Conservation (phyloP, 2,888 invertebrate species). For the Megamerina dolium region DNA sequence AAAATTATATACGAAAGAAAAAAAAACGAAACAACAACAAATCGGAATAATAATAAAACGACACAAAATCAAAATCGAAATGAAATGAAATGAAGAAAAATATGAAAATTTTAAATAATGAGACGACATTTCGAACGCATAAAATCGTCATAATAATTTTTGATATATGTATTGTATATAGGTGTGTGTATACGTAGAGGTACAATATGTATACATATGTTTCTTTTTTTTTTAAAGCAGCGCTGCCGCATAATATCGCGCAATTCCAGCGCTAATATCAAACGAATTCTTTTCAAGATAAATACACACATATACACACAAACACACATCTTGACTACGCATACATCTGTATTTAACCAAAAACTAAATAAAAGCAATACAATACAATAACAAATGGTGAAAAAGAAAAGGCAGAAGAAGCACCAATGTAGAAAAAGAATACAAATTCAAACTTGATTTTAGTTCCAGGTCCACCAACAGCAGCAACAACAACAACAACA, state of each 20-base stretch:
- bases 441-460: background rate
- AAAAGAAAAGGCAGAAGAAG: conserved; percentile 19
- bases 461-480: conserved; percentile 1
- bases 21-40: conserved; percentile 17
- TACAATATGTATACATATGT: no score
- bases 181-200: no score
- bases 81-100: conserved; percentile 17
- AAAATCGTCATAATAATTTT: conserved; percentile 49
- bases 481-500: conserved; percentile 1
- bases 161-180: no score
- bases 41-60: no score
- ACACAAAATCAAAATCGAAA: conserved; percentile 5
- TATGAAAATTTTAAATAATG: conserved; percentile 40
- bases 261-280: conserved; percentile 44
- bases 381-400: conserved; percentile 18
- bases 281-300: conserved; percentile 46
- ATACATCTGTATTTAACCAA: conserved; percentile 10
- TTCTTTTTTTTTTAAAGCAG: no score
- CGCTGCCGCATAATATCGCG: no score
- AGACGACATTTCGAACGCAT: conserved; percentile 48
- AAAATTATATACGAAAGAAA: no score
- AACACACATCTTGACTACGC: conserved; percentile 2
- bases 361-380: conserved; percentile 15
- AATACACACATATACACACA: conserved; percentile 12
- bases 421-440: background rate